Conservation (phyloP, 2,797 vertebrate genomes). For the Agapornis canus region DNA sequence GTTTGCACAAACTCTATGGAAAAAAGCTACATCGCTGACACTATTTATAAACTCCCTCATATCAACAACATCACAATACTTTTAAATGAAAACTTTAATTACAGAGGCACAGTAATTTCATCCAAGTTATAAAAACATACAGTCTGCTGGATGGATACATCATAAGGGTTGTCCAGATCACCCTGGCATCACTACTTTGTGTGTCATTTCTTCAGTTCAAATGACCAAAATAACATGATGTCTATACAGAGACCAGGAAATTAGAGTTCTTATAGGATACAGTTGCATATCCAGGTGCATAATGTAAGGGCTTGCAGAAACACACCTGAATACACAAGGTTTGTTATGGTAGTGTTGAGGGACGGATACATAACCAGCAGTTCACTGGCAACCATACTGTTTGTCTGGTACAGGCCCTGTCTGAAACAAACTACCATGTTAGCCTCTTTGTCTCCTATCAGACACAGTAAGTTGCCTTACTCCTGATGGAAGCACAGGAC, state of each 20-base stretch:
- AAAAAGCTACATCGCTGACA: not conserved
- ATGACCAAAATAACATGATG: not conserved
- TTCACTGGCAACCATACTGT: not conserved
- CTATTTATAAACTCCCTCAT: not conserved
- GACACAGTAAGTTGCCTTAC: not conserved
- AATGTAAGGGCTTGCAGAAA: not conserved
- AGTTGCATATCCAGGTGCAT: not conserved
- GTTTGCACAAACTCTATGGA: not conserved
- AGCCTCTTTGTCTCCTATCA: not conserved
- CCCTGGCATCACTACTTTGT: not conserved
- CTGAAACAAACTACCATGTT: not conserved
- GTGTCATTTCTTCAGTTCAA: not conserved
- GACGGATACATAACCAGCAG: too few species aligned
- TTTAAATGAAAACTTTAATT: not conserved
- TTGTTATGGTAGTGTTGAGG: not conserved
- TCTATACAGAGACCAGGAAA: not conserved
- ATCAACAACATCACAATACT: not conserved
- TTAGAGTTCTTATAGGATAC: not conserved
- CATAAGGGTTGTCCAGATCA: not conserved
- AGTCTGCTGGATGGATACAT: not conserved
- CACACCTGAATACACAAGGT: not conserved
- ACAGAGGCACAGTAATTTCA: not conserved
- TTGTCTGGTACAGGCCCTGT: not conserved
- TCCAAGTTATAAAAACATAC: not conserved
- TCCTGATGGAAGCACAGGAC: not conserved